A percentile compares a stretch with the other conserved stretches of the same genome.
Evolutionary conservation across 2,113 vertebrate species (phyloP).

Genomic region (Edolisoma coerulescens): DNA sequence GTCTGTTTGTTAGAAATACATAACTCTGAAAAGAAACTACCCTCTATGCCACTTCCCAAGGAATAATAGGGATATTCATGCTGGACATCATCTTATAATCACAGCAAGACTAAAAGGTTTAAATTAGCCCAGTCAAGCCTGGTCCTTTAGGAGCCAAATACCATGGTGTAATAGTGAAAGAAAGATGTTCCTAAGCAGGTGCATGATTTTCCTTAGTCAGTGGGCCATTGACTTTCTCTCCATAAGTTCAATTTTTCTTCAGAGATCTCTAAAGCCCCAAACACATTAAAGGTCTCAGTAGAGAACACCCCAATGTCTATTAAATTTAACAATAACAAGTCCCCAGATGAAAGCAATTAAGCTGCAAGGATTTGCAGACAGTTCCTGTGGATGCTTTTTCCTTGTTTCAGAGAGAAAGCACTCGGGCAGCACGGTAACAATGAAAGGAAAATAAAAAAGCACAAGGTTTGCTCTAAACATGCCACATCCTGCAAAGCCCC

Average conservation of each 20-base stretch:
- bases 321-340: conserved; percentile 64
- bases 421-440: not conserved
- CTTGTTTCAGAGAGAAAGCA: not conserved
- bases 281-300: conserved; percentile 47
- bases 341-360: conserved; percentile 58
- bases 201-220: conserved; percentile 8
- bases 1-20: not conserved
- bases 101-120: not conserved
- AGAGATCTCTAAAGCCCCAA: not conserved
- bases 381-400: conserved; percentile 5
- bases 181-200: conserved; percentile 18
- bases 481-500: not conserved
- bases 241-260: conserved; percentile 36
- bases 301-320: conserved; percentile 58
- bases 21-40: not conserved
- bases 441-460: not conserved
- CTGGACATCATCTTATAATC: not conserved
- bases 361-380: conserved; percentile 28
- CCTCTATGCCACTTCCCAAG: not conserved
- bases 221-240: conserved; percentile 26
- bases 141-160: not conserved
- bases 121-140: not conserved
- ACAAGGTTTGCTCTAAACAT: not conserved
- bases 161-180: not conserved
- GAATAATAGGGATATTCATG: not conserved